Evolutionary conservation across 2,888 invertebrate species (phyloP).

Genomic region (Andrena chrysosceles): DNA sequence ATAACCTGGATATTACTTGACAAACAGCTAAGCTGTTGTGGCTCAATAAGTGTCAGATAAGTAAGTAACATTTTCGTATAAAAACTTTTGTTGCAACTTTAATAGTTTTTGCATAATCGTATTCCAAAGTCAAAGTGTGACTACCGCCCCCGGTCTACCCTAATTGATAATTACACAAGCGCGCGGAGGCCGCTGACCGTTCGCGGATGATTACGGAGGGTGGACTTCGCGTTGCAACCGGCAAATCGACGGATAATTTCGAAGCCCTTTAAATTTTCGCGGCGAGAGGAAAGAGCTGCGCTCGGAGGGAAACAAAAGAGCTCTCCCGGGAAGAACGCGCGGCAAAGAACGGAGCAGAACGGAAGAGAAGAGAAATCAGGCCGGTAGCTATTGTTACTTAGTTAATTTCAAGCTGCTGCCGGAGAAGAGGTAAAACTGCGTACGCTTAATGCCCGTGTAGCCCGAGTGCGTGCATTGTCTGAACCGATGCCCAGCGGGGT

Average conservation of each 20-base stretch:
- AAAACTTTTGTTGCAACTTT: too few species aligned
- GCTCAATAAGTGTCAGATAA: too few species aligned
- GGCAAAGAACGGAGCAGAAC: not conserved
- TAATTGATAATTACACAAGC: too few species aligned
- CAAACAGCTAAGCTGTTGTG: too few species aligned
- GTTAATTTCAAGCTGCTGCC: constrained; percentile 72
- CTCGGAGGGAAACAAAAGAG: constrained; percentile 33
- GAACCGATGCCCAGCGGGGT: constrained; percentile 65
- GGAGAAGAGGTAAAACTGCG: constrained; percentile 64
- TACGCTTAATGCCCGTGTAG: constrained; percentile 63
- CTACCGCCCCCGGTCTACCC: too few species aligned
- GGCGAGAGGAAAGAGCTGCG: constrained; percentile 29
- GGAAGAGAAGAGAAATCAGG: constrained; percentile 43
- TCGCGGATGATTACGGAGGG: not conserved
- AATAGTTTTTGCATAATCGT: too few species aligned
- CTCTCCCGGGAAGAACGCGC: constrained; percentile 26
- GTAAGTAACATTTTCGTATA: too few species aligned
- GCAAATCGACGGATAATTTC: constrained; percentile 29
- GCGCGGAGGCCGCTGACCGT: not conserved
- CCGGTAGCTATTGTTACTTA: constrained; percentile 72
- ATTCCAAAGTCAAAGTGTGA: too few species aligned
- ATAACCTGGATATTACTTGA: too few species aligned
- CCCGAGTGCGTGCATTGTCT: constrained; percentile 62
- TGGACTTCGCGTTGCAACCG: not conserved
- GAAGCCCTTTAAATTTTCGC: constrained; percentile 26